A percentile compares a stretch with the other conserved stretches of the same genome.
Evolutionary conservation across 92 coral and sea anemone species (phyloP).

Genomic region (Zoanthus sansibaricus): DNA sequence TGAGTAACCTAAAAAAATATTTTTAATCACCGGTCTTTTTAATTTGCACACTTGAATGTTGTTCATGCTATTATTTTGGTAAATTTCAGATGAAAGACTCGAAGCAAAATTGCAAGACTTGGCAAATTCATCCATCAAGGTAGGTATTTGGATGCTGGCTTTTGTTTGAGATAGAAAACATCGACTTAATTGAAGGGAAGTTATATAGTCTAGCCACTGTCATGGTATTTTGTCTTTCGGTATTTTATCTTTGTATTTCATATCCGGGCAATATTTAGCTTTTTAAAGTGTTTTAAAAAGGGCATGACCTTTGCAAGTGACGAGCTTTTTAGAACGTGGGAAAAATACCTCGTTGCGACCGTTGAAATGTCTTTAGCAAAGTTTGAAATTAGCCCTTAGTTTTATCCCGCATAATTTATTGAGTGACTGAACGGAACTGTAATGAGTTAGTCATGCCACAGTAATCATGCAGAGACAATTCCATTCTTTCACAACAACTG

Average conservation of each 20-base stretch:
- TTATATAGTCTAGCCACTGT: constrained; percentile 16
- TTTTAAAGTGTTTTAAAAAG: constrained; percentile 3
- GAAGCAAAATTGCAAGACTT: constrained; percentile 80
- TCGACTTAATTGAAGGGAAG: constrained; percentile 3
- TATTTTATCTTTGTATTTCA: constrained; percentile 10
- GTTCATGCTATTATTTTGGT: constrained; percentile 2
- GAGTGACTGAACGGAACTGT: background rate
- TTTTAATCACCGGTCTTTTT: constrained; percentile 27
- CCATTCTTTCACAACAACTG: background rate
- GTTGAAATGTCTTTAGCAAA: background rate
- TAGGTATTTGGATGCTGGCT: background rate
- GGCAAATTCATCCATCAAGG: constrained; percentile 52
- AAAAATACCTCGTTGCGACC: background rate
- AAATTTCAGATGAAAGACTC: constrained; percentile 63
- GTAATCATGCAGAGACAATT: background rate
- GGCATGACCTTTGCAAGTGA: constrained; percentile 23
- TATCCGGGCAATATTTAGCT: constrained; percentile 16
- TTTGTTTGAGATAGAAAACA: background rate
- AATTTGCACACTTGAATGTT: constrained; percentile 6
- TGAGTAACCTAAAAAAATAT: background rate
- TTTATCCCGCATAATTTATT: background rate
- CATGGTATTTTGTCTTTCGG: constrained; percentile 29
- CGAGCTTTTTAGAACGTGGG: constrained; percentile 16
- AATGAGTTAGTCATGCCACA: background rate
- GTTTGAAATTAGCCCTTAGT: background rate